Percentiles rank a stretch among this genome's conserved stretches.
phyloP scores from a whole-genome alignment of 2,113 vertebrate species.

The Megaptera novaeangliae region DNA sequence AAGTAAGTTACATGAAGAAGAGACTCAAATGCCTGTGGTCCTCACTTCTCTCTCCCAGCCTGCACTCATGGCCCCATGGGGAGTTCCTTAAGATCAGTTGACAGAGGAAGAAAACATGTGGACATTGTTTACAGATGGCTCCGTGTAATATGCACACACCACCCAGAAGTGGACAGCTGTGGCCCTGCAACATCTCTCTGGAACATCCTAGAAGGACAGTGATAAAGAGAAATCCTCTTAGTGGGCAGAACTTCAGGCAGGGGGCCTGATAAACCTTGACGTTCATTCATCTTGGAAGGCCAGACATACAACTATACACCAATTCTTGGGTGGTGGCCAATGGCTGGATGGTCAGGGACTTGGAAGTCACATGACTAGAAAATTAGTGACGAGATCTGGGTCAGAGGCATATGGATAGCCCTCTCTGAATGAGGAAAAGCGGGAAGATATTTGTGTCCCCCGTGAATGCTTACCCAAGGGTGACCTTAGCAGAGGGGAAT shows the following conservation, averaged over 20 bases:
- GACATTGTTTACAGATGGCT: not conserved
- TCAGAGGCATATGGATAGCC: not conserved
- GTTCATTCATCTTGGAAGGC: not conserved
- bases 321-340: no score
- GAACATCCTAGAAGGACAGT: not conserved
- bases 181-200: not conserved
- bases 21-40: not conserved
- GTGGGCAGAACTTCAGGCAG: not conserved
- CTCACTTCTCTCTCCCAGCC: not conserved
- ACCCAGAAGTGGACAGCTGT: not conserved
- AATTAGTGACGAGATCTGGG: not conserved
- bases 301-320: not conserved
- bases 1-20: not conserved
- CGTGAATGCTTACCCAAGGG: not conserved
- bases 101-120: not conserved
- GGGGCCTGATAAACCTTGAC: accelerated
- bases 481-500: not conserved
- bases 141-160: not conserved
- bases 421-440: not conserved
- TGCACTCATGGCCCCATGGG: not conserved
- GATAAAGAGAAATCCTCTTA: not conserved
- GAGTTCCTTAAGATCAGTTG: not conserved
- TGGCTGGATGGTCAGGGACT: not conserved
- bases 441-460: not conserved
- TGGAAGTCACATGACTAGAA: not conserved